These are phyloP conservation scores for Sipha maydis DNA, from an alignment of 2,888 invertebrate species.

Conservation along the genomic window DNA sequence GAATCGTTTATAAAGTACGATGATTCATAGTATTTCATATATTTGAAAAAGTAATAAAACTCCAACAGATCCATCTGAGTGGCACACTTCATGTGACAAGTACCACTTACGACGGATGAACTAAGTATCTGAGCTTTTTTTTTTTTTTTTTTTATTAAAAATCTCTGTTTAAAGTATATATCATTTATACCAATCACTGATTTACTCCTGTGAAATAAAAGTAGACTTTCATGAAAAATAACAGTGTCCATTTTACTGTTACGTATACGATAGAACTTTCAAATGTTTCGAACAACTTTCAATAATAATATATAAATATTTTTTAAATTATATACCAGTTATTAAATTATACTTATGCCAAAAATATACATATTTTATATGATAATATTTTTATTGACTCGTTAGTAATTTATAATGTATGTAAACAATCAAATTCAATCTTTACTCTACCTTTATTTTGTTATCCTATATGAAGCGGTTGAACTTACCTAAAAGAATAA, in stretches of 20 bases:
- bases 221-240: background rate
- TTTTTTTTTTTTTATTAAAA: background rate
- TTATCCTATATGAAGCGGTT: background rate
- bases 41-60: constrained; percentile 10
- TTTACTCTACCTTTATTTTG: constrained; percentile 2
- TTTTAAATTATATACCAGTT: too few species aligned
- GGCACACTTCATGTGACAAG: background rate
- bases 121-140: background rate
- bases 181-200: background rate
- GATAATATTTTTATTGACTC: too few species aligned
- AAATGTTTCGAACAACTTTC: too few species aligned
- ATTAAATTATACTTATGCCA: too few species aligned
- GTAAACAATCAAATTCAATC: too few species aligned
- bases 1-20: background rate
- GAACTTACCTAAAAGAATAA: constrained; percentile 18
- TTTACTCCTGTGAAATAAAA: background rate
- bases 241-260: too few species aligned
- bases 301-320: too few species aligned
- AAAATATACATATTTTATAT: too few species aligned
- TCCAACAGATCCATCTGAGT: background rate
- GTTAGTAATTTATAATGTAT: background rate
- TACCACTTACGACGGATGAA: background rate
- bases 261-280: too few species aligned
- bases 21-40: background rate
- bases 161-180: background rate